These are phyloP conservation scores for Acrocephalus scirpaceus DNA, from an alignment of 2,797 vertebrate genomes.

Conservation along the genomic window DNA sequence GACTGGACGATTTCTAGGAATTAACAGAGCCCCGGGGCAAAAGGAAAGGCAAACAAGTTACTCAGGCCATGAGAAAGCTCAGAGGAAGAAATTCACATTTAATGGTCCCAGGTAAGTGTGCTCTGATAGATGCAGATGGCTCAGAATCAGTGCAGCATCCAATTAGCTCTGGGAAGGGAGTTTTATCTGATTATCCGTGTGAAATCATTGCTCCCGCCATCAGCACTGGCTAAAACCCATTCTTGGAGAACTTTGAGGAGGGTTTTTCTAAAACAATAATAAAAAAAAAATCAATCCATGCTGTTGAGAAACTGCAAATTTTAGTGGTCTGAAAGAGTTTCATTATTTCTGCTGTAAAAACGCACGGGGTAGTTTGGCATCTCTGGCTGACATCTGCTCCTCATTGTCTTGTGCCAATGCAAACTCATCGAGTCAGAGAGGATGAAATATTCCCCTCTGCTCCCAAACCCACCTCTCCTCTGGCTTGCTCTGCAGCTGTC, in stretches of 20 bases:
- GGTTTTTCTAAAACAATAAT: background rate
- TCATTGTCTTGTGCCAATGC: constrained; percentile 55
- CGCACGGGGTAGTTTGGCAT: constrained; percentile 49
- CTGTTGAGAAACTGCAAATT: constrained; percentile 29
- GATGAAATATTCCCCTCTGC: constrained; percentile 52
- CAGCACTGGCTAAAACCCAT: constrained; percentile 7
- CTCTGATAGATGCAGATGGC: constrained; percentile 51
- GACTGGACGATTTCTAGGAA: background rate
- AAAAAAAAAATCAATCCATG: background rate
- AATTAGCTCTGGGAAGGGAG: background rate
- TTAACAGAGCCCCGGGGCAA: constrained; percentile 14
- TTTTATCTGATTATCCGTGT: constrained; percentile 15
- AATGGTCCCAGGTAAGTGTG: constrained; percentile 70
- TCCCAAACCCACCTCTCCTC: constrained; percentile 52
- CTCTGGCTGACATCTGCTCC: constrained; percentile 52
- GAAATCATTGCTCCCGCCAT: constrained; percentile 13
- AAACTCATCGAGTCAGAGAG: constrained; percentile 60
- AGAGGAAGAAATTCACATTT: constrained; percentile 56
- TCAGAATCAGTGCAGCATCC: constrained; percentile 49
- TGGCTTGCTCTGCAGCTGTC: constrained; percentile 49
- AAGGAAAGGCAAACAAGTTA: constrained; percentile 8
- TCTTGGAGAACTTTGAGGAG: background rate
- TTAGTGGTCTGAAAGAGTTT: constrained; percentile 56
- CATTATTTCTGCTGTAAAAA: constrained; percentile 52
- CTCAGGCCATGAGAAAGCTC: background rate